A percentile compares a stretch with the other conserved stretches of the same genome.
These are phyloP conservation scores for Thamnaconus septentrionalis DNA, from an alignment of 2,113 vertebrate species.

Conservation along the genomic window DNA sequence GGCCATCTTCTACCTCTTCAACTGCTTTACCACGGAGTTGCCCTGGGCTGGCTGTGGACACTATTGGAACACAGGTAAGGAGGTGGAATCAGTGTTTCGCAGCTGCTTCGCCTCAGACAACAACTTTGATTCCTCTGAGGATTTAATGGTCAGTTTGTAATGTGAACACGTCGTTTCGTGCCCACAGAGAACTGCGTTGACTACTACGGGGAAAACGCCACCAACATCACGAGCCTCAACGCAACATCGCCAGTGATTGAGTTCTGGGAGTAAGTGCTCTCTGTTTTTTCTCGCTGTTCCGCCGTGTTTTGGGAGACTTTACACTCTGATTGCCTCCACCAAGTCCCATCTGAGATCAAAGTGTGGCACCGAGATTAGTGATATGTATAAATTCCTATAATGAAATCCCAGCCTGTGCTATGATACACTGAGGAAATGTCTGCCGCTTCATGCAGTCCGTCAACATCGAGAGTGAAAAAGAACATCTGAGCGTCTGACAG, in stretches of 20 bases:
- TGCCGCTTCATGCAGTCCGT: not conserved
- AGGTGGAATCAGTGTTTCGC: constrained; percentile 1
- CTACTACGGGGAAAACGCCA: constrained; percentile 89
- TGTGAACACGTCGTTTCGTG: constrained; percentile 16
- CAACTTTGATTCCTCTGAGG: not conserved
- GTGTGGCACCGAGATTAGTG: not conserved
- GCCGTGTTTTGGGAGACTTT: not conserved
- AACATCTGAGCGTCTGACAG: constrained; percentile 9
- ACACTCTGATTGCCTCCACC: not conserved
- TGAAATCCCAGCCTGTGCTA: not conserved
- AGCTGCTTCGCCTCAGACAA: not conserved
- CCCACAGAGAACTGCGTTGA: constrained; percentile 91
- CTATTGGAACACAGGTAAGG: constrained; percentile 96
- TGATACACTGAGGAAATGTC: too few species aligned
- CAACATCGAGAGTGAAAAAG: constrained; percentile 13
- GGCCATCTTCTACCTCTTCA: constrained; percentile 98
- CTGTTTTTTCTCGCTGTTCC: constrained; percentile 1
- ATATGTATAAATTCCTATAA: constrained; percentile 1
- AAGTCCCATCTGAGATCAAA: constrained; percentile 2
- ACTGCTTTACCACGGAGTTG: constrained; percentile 95
- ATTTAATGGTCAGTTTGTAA: too few species aligned
- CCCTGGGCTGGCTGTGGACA: constrained; percentile 97
- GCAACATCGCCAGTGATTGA: constrained; percentile 97
- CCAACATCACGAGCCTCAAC: constrained; percentile 89
- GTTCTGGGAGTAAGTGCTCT: constrained; percentile 97